Evolutionary conservation across 2,797 vertebrate species (phyloP).

Genomic region (Enteromius fasciolatus): DNA sequence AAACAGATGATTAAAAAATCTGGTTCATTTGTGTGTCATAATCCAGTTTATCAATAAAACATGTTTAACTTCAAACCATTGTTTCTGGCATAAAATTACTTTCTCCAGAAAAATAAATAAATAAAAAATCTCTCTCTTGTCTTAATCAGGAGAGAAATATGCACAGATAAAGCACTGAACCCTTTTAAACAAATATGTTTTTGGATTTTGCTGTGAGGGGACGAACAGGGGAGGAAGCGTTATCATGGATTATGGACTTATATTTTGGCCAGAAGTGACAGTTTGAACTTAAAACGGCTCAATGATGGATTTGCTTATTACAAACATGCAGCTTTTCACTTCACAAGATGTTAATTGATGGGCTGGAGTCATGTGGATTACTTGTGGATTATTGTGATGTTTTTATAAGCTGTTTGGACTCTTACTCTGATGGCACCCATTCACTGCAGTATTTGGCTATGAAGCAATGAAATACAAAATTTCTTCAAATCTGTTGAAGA

Average conservation of each 20-base stretch:
- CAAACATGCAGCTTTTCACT: not conserved
- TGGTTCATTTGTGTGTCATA: not conserved
- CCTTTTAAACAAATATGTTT: not conserved
- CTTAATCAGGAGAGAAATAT: not conserved
- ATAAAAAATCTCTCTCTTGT: not conserved
- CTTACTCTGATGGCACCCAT: not conserved
- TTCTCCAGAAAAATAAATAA: not conserved
- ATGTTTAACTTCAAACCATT: not conserved
- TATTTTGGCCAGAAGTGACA: conserved; percentile 5
- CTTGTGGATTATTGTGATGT: conserved; percentile 1
- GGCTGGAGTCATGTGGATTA: not conserved
- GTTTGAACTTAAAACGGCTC: not conserved
- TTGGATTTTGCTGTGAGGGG: not conserved
- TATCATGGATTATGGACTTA: not conserved
- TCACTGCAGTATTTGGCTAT: not conserved
- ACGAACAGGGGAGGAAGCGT: not conserved
- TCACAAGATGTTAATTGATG: not conserved
- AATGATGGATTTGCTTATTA: not conserved
- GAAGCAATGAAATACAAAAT: not conserved
- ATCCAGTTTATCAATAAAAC: no score
- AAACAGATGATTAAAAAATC: not conserved
- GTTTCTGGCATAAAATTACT: not conserved
- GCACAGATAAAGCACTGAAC: not conserved
- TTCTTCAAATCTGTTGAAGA: not conserved
- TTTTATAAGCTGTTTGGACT: not conserved